Evolutionary conservation across 1,140 invertebrate genomes (phyloP), one percentile per base, ranked within the genome.

Genomic region (Druon quercuslanigerum): DNA sequence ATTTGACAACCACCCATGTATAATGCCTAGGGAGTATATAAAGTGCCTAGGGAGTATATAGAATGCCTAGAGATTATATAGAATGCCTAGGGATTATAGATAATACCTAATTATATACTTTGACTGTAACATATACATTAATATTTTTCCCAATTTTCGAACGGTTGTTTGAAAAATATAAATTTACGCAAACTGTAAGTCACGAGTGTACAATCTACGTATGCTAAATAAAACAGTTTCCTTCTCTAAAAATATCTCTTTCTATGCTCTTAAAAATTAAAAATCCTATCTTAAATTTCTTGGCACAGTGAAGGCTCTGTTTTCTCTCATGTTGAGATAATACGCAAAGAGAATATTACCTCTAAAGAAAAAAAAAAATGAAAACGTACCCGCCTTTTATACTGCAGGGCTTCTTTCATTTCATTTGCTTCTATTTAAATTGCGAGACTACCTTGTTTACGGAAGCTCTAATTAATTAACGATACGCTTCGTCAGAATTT

Each of bases 401-500:
- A 66, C 25, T 33, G 3, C 4, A 66, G 25, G 40, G 4, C 12
- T 66, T 66, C 25, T 66, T 7, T 66, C 40, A 66, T 66, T 66
- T 66, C 25, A 66, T 66, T 40, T 16, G 40, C 25, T 33, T 66
- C 33, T 66, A 40, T 14, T 40, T 14, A 66, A 66, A 40, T 25
- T n/a, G 8, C 60, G 60, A 66, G 60, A 14, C 33, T 14, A 46
- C 60, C 60, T 66, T 66, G 60, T 66, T 66, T 66, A 66, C 25
- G 25, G 60, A 40, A 66, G 40, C 33, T 66, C 60, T 66, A 66
- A 66, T 66, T 66, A 66, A 66, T 66, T 66, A 66, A 66, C 14
- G 60, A 66, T 46, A 46, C 60, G 16, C 40, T 66, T 66, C 33
- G 40, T 11, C 40, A 11, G 40, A 66, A 14, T n/a, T 9, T 66